Evolutionary conservation across 2,888 invertebrate species (phyloP), one percentile per base, ranked within the genome.

Genomic region (Dolichopus griseipennis): DNA sequence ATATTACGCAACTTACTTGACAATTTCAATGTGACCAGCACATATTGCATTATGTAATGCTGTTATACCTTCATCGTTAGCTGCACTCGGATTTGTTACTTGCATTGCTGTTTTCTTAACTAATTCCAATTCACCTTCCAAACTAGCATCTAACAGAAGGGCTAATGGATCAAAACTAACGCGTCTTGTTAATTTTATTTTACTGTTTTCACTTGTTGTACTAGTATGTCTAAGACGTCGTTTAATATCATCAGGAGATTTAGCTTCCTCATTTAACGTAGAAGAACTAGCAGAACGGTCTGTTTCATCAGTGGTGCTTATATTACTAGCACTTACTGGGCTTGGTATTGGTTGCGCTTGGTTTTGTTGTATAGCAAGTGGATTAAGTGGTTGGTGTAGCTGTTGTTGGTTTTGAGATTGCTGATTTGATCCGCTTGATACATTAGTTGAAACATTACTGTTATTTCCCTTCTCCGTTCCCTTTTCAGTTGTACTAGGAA

Each of bases 11-110:
- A 83, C 86, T 83, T 75, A 90, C 85, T 93, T 92, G 75, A 99
- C 98, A 77, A 99, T 97, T 78, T 98, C 97, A 77, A 95, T 89
- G 83, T 99, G 98, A 21, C 98, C 98, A 2, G 99, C 99, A 82
- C 99, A 99, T 77, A 99, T 98, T 75, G 99, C 97, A 82, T 99
- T 99, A 84, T 99, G 99, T 70, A 99, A 86, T 62, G 99, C 99
- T 1, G 99, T 99, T 77, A 99, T 99, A 68, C 99, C 99, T 83
- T 99, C 99, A 81, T 99, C 98, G 80, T 98, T 99, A 69, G 97
- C 94, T 68, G 94, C 94, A 81, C 97, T 97, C 61, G 97, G 95
- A 84, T 98, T 95, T 73, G 93, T 87, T 73, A 97, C 91, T 86
- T 96, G 92, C 78, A 90, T 88, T 70, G 97, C 96, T 66, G 97